phyloP scores from a whole-genome alignment of 2,888 invertebrate genomes.

The Vannuccia rotundouncinata region DNA sequence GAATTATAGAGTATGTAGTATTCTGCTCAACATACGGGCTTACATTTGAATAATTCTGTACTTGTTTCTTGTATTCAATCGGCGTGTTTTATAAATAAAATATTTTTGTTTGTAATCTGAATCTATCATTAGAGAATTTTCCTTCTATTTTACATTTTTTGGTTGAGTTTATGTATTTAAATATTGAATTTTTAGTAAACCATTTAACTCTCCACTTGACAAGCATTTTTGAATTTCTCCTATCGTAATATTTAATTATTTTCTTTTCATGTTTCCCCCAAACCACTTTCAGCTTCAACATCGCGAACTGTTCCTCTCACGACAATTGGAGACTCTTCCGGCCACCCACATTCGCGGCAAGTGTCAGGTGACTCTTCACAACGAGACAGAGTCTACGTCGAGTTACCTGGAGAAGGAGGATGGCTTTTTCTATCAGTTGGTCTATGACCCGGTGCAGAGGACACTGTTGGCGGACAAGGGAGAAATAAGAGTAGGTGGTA shows the following conservation, averaged over 20 bases:
- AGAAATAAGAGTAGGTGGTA: constrained; percentile 80
- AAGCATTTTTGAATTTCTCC: background rate
- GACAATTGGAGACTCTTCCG: constrained; percentile 87
- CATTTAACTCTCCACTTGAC: background rate
- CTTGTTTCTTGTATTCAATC: no score
- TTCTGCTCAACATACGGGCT: no score
- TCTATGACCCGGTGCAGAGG: constrained; percentile 97
- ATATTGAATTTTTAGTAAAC: background rate
- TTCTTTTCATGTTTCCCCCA: background rate
- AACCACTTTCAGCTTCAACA: constrained; percentile 85
- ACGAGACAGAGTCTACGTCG: constrained; percentile 92
- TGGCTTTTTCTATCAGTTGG: constrained; percentile 97
- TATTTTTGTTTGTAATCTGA: background rate
- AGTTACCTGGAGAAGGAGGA: constrained; percentile 97
- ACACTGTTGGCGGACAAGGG: constrained; percentile 95
- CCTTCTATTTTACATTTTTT: constrained; percentile 14
- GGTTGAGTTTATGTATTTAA: constrained; percentile 37
- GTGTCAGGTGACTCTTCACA: constrained; percentile 94
- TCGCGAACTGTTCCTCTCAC: constrained; percentile 91
- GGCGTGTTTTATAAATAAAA: no score
- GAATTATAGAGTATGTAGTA: background rate
- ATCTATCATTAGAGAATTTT: no score
- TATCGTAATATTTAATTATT: background rate
- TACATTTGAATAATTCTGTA: no score
- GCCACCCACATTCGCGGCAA: constrained; percentile 98